Evolutionary conservation across 2,113 vertebrate genomes (phyloP), one percentile per base, ranked within the genome.

Genomic region (Microtus ochrogaster): DNA sequence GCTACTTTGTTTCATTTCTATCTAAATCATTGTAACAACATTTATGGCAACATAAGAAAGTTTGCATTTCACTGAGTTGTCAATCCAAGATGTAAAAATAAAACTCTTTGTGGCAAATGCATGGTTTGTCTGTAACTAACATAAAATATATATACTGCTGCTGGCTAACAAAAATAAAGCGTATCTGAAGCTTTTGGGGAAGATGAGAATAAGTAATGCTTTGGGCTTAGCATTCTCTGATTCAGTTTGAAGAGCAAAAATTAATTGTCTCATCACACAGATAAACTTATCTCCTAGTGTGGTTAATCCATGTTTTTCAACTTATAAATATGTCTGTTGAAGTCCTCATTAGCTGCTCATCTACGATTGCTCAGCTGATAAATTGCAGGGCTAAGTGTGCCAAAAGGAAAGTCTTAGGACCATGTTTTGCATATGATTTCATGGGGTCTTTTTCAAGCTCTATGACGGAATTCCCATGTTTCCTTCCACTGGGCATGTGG

Each of bases 41-140:
- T 93, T 94, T 86, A 90, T 94, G 49, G 44, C 63, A 94, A 81
- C 94, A 92, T 90, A 90, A 58, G 17, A 58, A 58, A 74, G 17
- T 92, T 91, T 93, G 24, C 61, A 83, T 96, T 97, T 96, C 77
- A 86, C 93, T 94, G n/a, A 89, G 63, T 24, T 94, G 70, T 88
- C 90, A 94, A 19, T 88, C 49, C 85, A 79, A 85, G 28, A 49
- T 58, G 90, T 52, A 68, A 96, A 96, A 95, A 88, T 91, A 55
- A 44, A 95, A 66, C 41, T 92, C 49, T 81, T 79, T 26, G 49
- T 89, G 30, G 2, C 66, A 89, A 94, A 79, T 74, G 70, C 44
- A 0, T 94, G 36, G 11, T 77, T 89, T 79, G 88, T 41, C 26
- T 82, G 16, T 83, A 91, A 89, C 87, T 95, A 92, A 73, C 77